Evolutionary conservation across 2,797 vertebrate species (phyloP), one percentile per base, ranked within the genome.

Genomic region (Anableps anableps): DNA sequence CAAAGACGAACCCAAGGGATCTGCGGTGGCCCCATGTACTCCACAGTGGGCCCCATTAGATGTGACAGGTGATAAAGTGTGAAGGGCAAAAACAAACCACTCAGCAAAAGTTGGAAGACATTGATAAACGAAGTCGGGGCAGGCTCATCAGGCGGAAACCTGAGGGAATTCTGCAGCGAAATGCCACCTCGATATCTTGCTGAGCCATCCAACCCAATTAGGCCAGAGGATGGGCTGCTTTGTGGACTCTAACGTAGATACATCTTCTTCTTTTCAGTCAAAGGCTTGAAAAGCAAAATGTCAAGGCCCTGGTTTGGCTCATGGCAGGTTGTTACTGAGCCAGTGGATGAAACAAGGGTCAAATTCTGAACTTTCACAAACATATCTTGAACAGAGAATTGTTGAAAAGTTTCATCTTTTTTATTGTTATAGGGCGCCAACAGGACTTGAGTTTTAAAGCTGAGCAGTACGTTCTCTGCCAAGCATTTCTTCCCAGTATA

Each of bases 31-130:
- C 80, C 84, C 78, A 78, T 86, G 89, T 87, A 82, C 91, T 88
- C 90, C 84, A 83, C 84, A 85, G 89, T 78, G 91, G 80, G 80
- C 88, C 92, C 95, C 91, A 95, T 95, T 95, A 95, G 88, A 93
- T 82, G 90, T 94, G 95, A 92, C 94, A 95, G 90, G 83, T 95
- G 94, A 95, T 95, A 91, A 93, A 96, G 94, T 88, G 93, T 89
- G 87, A 91, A 94, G 88, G 80, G 90, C 83, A 92, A 94, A 95
- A 95, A 96, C 94, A 95, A 96, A 94, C 92, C 87, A 91, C 92
- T 95, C 95, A 95, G 94, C 95, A 95, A 89, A 95, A 95, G 86
- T 90, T 77, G 82, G 88, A 47, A 82, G 94, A 94, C 92, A 66
- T 91, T 94, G 93, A 95, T 95, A 95, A 95, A 95, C 82, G 89